Conservation (phyloP, 2,113 vertebrate genomes). For the Holacanthus passer region DNA sequence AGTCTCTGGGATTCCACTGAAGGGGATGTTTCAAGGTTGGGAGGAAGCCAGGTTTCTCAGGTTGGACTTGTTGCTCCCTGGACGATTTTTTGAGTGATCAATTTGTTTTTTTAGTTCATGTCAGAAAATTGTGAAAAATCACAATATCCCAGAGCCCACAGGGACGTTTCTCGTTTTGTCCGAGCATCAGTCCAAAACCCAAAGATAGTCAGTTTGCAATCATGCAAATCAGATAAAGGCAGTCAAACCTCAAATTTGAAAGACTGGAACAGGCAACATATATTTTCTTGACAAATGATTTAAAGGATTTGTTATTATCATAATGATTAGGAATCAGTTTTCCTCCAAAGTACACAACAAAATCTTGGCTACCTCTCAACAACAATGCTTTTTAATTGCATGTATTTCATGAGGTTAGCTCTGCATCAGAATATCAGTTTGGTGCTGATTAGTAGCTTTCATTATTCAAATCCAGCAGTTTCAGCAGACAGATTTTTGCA, state of each 20-base stretch:
- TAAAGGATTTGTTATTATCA: neutral
- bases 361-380: neutral
- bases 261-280: neutral
- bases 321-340: neutral
- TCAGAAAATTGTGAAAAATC: neutral
- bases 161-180: neutral
- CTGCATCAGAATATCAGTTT: neutral
- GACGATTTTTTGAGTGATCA: neutral
- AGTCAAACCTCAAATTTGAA: neutral
- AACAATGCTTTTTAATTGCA: neutral
- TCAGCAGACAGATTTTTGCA: conserved; percentile 46
- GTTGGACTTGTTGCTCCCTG: neutral
- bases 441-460: neutral
- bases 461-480: conserved; percentile 38
- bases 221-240: neutral
- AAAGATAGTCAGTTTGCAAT: neutral
- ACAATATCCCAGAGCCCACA: neutral
- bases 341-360: too few species aligned
- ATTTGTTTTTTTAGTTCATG: neutral
- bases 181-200: neutral
- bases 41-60: conserved; percentile 34
- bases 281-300: neutral
- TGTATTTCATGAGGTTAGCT: neutral
- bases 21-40: conserved; percentile 51
- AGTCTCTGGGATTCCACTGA: conserved; percentile 59